phyloP scores from a whole-genome alignment of 1,140 invertebrate genomes.

The Hycleus cichorii region DNA sequence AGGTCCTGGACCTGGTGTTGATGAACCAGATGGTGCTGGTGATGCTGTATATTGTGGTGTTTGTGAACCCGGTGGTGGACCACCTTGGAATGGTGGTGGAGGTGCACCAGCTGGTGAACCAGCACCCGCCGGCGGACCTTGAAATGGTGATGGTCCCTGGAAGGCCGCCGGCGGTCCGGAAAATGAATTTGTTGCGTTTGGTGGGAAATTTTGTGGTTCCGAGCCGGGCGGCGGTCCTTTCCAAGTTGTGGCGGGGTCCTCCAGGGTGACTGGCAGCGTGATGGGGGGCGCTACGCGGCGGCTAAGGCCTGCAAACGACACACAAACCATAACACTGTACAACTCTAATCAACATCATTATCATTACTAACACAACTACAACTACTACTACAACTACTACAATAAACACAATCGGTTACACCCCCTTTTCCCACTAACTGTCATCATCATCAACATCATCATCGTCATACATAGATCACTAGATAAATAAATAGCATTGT shows the following conservation, averaged over 20 bases:
- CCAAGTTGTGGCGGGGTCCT: conserved; percentile 60
- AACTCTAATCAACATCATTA: no score
- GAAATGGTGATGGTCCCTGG: conserved; percentile 53
- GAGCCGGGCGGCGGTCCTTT: conserved; percentile 58
- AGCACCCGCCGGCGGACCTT: conserved; percentile 54
- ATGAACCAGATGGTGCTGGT: conserved; percentile 66
- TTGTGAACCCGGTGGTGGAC: conserved; percentile 60
- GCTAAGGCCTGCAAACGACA: conserved; percentile 51
- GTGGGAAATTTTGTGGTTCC: conserved; percentile 53
- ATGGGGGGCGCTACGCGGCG: conserved; percentile 54
- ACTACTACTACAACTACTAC: no score
- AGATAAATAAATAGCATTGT: no score
- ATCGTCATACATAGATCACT: no score
- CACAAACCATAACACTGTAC: neutral
- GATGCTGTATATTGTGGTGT: conserved; percentile 69
- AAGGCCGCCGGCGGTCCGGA: conserved; percentile 52
- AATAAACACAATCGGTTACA: conserved; percentile 3
- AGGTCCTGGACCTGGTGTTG: conserved; percentile 59
- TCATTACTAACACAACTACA: no score
- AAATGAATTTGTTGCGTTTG: conserved; percentile 50
- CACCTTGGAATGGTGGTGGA: conserved; percentile 51
- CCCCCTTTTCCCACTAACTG: conserved; percentile 1
- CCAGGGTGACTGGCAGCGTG: conserved; percentile 60
- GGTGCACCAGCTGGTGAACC: conserved; percentile 56
- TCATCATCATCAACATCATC: no score